phyloP scores from a whole-genome alignment of 2,888 invertebrate species.

The Diaphora mendica region DNA sequence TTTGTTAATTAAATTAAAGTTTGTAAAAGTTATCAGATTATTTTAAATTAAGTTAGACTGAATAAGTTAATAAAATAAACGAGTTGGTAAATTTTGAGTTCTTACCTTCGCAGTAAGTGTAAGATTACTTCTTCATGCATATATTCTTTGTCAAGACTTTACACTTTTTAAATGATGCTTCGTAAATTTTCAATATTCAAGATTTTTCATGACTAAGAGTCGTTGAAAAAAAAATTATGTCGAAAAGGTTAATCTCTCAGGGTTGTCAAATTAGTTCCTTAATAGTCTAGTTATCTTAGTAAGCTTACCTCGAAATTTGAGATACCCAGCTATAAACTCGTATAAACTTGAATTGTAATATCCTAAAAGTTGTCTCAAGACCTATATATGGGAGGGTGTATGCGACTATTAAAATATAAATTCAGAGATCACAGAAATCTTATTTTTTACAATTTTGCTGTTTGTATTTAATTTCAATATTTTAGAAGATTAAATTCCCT shows the following conservation, averaged over 20 bases:
- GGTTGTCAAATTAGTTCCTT: too few species aligned
- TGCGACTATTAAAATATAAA: too few species aligned
- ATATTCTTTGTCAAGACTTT: background rate
- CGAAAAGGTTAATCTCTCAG: background rate
- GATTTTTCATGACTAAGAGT: background rate
- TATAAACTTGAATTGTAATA: too few species aligned
- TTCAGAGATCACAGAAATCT: too few species aligned
- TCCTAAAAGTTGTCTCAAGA: too few species aligned
- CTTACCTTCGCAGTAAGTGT: background rate
- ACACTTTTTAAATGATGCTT: background rate
- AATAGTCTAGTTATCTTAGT: too few species aligned
- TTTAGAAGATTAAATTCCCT: too few species aligned
- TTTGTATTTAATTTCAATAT: too few species aligned
- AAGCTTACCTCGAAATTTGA: too few species aligned
- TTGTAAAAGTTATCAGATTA: background rate
- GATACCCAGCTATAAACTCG: too few species aligned
- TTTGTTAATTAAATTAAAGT: background rate
- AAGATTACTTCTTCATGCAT: background rate
- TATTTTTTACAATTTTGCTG: too few species aligned
- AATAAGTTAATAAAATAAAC: background rate
- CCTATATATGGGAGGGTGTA: too few species aligned
- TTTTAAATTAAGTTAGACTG: background rate
- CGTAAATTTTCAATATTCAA: background rate
- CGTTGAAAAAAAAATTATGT: background rate
- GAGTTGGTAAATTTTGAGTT: background rate